Evolutionary conservation across 2,888 invertebrate species (phyloP).

Genomic region (Malachius bipustulatus): DNA sequence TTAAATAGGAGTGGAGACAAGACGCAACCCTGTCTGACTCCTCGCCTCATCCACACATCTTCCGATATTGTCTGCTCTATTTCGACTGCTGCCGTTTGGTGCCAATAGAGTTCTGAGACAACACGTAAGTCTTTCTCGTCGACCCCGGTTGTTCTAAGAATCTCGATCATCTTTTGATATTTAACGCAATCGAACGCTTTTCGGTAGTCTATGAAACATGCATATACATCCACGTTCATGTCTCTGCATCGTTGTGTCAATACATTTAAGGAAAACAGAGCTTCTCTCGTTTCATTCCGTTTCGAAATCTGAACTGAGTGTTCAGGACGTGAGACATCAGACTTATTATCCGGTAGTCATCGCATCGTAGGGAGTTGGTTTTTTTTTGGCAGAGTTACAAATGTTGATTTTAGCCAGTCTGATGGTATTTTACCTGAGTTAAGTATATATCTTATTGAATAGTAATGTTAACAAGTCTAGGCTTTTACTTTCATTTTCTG

Average conservation of each 20-base stretch:
- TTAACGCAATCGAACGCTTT: neutral
- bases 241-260: too few species aligned
- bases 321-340: too few species aligned
- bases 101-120: neutral
- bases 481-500: constrained; percentile 7
- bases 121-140: neutral
- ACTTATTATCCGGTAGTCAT: too few species aligned
- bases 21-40: neutral
- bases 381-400: too few species aligned
- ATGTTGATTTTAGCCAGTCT: constrained; percentile 7
- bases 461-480: constrained; percentile 6
- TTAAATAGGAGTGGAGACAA: neutral
- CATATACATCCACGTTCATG: too few species aligned
- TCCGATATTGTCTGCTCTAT: neutral
- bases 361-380: too few species aligned
- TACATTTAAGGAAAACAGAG: too few species aligned
- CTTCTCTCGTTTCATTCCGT: too few species aligned
- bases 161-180: neutral
- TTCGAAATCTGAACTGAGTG: too few species aligned
- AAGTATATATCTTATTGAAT: constrained; percentile 6
- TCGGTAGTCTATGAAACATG: neutral
- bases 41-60: neutral
- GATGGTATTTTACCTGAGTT: constrained; percentile 7
- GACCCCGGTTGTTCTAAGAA: neutral
- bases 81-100: neutral